Conservation (phyloP, 35 echinoderm and acorn worm species). For the Eucidaris tribuloides region DNA sequence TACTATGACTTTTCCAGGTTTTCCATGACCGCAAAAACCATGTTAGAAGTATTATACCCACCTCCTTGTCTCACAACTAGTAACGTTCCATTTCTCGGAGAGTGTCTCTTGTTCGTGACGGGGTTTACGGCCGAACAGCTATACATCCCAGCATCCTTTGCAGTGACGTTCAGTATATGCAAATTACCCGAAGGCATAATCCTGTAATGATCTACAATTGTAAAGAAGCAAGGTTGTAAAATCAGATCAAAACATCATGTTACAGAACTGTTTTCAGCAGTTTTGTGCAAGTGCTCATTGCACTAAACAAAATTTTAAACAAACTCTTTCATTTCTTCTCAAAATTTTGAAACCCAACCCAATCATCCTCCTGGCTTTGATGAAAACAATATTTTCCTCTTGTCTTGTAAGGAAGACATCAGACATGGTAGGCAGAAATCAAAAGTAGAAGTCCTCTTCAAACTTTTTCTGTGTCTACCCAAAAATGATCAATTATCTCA, state of each 20-base stretch:
- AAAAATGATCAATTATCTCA: too few relatives aligned
- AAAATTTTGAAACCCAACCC: background rate
- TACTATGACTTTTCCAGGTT: too few relatives aligned
- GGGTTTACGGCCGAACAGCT: slow-evolving; percentile 74
- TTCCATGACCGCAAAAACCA: too few relatives aligned
- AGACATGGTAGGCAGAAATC: too few relatives aligned
- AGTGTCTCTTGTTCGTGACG: slow-evolving; percentile 23
- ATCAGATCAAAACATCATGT: background rate
- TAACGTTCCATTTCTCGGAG: slow-evolving; percentile 45
- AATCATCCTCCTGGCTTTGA: background rate
- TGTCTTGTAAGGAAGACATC: slow-evolving; percentile 1
- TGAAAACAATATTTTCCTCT: background rate
- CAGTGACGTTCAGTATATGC: slow-evolving; percentile 67
- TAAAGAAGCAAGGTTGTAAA: background rate
- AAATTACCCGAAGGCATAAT: slow-evolving; percentile 84
- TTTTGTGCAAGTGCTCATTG: background rate
- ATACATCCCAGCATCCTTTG: slow-evolving; percentile 59
- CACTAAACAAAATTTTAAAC: background rate
- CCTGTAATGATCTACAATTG: slow-evolving; percentile 57
- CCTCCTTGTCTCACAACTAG: slow-evolving; percentile 48
- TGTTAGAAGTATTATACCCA: too few relatives aligned
- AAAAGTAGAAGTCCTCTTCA: too few relatives aligned
- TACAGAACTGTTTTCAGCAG: background rate
- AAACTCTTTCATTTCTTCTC: background rate
- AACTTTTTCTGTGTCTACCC: too few relatives aligned